phyloP scores from a whole-genome alignment of 2,888 invertebrate genomes.

The Pherbina coryleti region DNA sequence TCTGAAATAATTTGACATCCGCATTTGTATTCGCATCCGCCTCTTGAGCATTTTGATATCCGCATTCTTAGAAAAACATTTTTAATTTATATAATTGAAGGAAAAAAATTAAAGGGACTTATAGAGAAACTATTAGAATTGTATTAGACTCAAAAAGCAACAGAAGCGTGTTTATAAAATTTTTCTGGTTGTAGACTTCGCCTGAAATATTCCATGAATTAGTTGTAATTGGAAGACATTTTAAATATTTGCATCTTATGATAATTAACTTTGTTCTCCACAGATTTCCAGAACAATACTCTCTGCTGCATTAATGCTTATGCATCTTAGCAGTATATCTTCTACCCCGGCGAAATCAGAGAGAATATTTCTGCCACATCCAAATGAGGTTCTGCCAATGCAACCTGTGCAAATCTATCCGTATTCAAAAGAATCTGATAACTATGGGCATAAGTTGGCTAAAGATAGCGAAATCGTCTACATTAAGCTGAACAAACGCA shows the following conservation, averaged over 20 bases:
- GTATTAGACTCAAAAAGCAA: too few relatives aligned
- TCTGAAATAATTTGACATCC: too few relatives aligned
- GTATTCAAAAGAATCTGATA: constrained; percentile 43
- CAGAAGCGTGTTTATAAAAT: not conserved
- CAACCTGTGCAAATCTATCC: constrained; percentile 63
- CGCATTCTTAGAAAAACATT: too few relatives aligned
- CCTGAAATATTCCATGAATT: not conserved
- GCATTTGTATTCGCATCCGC: too few relatives aligned
- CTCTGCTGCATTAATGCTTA: not conserved
- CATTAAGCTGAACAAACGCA: constrained; percentile 57
- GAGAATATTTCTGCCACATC: constrained; percentile 47
- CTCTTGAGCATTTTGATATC: too few relatives aligned
- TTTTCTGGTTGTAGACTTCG: not conserved
- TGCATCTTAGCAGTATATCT: not conserved
- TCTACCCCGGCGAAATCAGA: not conserved
- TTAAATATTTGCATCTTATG: not conserved
- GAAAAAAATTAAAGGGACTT: too few relatives aligned
- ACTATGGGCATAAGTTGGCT: constrained; percentile 52
- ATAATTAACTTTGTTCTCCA: not conserved
- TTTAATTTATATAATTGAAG: too few relatives aligned
- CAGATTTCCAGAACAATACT: not conserved
- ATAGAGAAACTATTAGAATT: too few relatives aligned
- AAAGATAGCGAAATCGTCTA: constrained; percentile 58
- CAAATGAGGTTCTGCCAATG: constrained; percentile 60
- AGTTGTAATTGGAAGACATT: not conserved